Conservation (phyloP, 2,888 invertebrate genomes). For the Tenthredo scrophulariae region DNA sequence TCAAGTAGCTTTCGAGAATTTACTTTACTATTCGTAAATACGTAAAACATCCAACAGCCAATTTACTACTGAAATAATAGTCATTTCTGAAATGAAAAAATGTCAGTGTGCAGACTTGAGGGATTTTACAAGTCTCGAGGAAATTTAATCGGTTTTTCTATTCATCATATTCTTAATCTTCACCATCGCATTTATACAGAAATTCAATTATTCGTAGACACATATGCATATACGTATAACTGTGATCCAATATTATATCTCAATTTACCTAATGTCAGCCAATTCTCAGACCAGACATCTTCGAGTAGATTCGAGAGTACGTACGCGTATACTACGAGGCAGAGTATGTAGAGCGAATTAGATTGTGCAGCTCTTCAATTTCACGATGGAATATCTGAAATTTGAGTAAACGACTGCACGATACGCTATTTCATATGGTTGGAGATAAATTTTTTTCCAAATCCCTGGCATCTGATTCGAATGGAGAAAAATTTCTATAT, state of each 20-base stretch:
- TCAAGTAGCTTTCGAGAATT: background rate
- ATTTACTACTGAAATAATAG: background rate
- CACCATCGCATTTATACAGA: background rate
- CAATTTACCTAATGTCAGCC: constrained; percentile 8
- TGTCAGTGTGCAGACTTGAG: background rate
- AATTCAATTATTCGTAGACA: background rate
- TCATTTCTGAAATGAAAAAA: background rate
- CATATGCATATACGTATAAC: background rate
- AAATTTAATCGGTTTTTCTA: background rate
- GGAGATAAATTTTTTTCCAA: background rate
- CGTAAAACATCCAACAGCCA: background rate
- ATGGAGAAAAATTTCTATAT: background rate
- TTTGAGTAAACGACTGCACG: background rate
- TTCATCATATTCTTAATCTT: background rate
- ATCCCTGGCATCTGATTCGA: background rate
- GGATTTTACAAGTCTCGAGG: background rate
- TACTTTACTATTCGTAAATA: background rate
- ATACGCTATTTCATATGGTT: background rate
- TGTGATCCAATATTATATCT: background rate
- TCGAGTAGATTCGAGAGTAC: background rate
- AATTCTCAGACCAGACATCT: background rate
- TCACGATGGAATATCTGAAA: background rate
- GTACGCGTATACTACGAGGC: background rate
- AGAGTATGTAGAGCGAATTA: background rate
- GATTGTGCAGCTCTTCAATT: constrained; percentile 21